Conservation (phyloP, 2,797 vertebrate genomes). For the Brachyalestes nurse region DNA sequence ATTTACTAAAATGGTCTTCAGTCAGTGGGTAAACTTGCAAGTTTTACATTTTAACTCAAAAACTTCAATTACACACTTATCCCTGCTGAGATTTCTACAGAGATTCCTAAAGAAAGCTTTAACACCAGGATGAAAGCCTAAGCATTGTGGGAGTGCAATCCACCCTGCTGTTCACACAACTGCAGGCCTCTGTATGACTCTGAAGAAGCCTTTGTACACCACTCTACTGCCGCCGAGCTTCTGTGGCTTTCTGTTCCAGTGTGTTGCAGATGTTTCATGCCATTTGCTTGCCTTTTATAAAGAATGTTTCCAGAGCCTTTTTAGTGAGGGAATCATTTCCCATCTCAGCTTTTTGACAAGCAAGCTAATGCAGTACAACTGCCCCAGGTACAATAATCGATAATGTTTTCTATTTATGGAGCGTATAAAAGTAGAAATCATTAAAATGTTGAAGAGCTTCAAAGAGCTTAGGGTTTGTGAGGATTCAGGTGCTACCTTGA, state of each 20-base stretch:
- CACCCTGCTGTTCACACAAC: constrained; percentile 43
- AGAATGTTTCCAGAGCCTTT: constrained; percentile 16
- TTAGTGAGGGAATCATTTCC: constrained; percentile 20
- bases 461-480: constrained; percentile 45
- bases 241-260: constrained; percentile 18
- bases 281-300: constrained; percentile 17
- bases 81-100: constrained; percentile 14
- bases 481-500: constrained; percentile 17
- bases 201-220: constrained; percentile 24
- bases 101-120: constrained; percentile 43
- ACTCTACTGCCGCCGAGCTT: constrained; percentile 26
- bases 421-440: constrained; percentile 34
- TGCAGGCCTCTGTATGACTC: constrained; percentile 25
- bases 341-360: constrained; percentile 5
- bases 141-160: constrained; percentile 29
- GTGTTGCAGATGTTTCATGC: constrained; percentile 27
- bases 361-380: constrained; percentile 26
- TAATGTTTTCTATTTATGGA: constrained; percentile 56
- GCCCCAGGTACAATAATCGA: constrained; percentile 46
- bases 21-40: constrained; percentile 48
- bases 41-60: constrained; percentile 40
- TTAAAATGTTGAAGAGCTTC: constrained; percentile 35
- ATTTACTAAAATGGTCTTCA: constrained; percentile 35
- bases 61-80: constrained; percentile 36
- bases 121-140: constrained; percentile 45